Percentiles rank a stretch among this genome's conserved stretches.
phyloP scores from a whole-genome alignment of 1,140 invertebrate genomes.

The Philopotamus ludificatus region DNA sequence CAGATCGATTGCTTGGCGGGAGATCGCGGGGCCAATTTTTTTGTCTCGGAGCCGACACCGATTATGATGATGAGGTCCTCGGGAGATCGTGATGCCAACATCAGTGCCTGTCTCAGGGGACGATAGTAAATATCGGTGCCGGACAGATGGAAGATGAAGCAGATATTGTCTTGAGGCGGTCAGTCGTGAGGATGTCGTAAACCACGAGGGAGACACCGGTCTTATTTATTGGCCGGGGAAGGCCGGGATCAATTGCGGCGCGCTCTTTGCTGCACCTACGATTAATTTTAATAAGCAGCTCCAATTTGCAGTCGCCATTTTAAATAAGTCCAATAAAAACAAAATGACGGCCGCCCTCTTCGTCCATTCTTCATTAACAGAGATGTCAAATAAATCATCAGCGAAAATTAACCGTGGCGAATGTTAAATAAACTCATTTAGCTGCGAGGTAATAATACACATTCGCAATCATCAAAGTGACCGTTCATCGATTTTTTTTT shows the following conservation, averaged over 20 bases:
- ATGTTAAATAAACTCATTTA: too few species aligned
- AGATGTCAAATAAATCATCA: too few species aligned
- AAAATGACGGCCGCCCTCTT: too few species aligned
- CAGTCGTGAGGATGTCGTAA: slow-evolving; percentile 7
- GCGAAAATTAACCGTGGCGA: too few species aligned
- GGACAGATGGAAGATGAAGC: slow-evolving; percentile 11
- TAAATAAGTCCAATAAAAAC: too few species aligned
- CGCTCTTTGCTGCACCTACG: not conserved
- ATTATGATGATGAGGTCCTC: slow-evolving; percentile 1
- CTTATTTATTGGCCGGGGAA: slow-evolving; percentile 16
- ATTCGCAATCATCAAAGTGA: too few species aligned
- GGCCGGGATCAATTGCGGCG: not conserved
- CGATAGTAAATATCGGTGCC: slow-evolving; percentile 19
- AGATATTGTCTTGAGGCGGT: slow-evolving; percentile 14
- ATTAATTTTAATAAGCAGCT: not conserved
- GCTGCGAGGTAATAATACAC: too few species aligned
- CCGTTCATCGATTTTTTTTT: too few species aligned
- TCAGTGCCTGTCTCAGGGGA: slow-evolving; percentile 7
- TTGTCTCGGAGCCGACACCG: not conserved
- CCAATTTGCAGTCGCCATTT: not conserved
- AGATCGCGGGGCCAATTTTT: too few species aligned
- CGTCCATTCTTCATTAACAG: too few species aligned
- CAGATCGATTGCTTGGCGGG: too few species aligned
- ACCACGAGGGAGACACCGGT: not conserved
- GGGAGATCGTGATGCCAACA: slow-evolving; percentile 7